Percentiles rank a stretch among this genome's conserved stretches.
phyloP scores from a whole-genome alignment of 2,113 vertebrate genomes.

The Pangasianodon gigas region DNA sequence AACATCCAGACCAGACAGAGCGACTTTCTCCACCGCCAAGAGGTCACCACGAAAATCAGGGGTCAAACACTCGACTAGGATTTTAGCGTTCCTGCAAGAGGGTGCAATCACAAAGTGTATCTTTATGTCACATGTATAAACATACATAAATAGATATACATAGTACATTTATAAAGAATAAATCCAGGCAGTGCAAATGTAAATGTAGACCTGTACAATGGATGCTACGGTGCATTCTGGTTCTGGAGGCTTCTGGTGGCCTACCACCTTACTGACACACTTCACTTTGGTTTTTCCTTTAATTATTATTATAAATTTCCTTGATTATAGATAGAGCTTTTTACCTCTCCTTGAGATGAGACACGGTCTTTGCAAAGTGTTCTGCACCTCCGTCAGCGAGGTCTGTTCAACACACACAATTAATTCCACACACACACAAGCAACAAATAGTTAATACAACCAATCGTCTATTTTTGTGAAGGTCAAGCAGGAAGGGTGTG shows the following conservation, averaged over 20 bases:
- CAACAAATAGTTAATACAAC: neutral
- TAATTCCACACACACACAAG: neutral
- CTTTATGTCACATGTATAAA: neutral
- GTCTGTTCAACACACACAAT: conserved; percentile 72
- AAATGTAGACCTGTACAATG: neutral
- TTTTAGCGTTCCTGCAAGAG: conserved; percentile 76
- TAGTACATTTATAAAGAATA: neutral
- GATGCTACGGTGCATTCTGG: no score
- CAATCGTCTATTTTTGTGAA: neutral
- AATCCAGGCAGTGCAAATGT: neutral
- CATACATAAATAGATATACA: neutral
- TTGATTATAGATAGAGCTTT: neutral
- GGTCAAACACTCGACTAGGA: conserved; percentile 94
- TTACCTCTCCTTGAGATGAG: conserved; percentile 88
- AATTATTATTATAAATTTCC: neutral
- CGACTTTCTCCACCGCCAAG: conserved; percentile 82
- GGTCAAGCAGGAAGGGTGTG: neutral
- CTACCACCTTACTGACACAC: neutral
- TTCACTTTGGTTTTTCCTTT: neutral
- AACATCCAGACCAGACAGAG: conserved; percentile 88
- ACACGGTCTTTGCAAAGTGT: conserved; percentile 90
- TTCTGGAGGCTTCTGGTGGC: neutral
- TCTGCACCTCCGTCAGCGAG: conserved; percentile 88
- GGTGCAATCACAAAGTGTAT: neutral
- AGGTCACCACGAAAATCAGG: conserved; percentile 94